Evolutionary conservation across 2,888 invertebrate species (phyloP).

Genomic region (Diabrotica balteata): DNA sequence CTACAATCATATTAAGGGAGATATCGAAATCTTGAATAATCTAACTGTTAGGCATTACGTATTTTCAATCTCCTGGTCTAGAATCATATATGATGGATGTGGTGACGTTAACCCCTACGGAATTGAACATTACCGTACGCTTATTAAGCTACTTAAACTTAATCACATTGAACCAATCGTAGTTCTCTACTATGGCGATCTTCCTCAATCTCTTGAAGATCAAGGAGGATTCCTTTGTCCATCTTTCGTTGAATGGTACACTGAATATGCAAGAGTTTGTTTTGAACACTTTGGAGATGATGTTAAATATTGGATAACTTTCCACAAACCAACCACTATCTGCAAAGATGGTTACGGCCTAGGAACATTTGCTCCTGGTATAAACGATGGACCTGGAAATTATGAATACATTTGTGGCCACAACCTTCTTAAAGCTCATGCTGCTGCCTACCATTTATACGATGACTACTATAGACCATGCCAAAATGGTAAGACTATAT

Average conservation of each 20-base stretch:
- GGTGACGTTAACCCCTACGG: conserved; percentile 2
- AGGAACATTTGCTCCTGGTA: no score
- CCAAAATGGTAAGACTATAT: no score
- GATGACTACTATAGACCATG: no score
- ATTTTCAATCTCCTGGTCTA: conserved; percentile 16
- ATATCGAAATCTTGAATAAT: conserved; percentile 17
- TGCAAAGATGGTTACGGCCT: no score
- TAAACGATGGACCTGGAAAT: no score
- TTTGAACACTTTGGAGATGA: conserved; percentile 24
- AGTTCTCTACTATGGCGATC: conserved; percentile 18
- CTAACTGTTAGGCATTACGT: conserved; percentile 12
- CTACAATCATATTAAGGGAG: conserved; percentile 17
- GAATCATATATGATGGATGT: conserved; percentile 13
- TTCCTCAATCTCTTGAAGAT: conserved; percentile 26
- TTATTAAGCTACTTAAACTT: conserved; percentile 1
- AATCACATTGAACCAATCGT: conserved; percentile 28
- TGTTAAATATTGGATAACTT: conserved; percentile 27
- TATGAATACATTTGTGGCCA: no score
- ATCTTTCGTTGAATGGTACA: conserved; percentile 17
- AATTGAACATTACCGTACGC: conserved; percentile 4
- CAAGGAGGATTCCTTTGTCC: conserved; percentile 22
- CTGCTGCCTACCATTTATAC: no score
- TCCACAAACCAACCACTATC: neutral
- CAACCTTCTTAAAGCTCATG: no score
- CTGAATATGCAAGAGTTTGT: conserved; percentile 20